Conservation (phyloP, 2,113 vertebrate genomes). For the Tragelaphus imberbis region DNA sequence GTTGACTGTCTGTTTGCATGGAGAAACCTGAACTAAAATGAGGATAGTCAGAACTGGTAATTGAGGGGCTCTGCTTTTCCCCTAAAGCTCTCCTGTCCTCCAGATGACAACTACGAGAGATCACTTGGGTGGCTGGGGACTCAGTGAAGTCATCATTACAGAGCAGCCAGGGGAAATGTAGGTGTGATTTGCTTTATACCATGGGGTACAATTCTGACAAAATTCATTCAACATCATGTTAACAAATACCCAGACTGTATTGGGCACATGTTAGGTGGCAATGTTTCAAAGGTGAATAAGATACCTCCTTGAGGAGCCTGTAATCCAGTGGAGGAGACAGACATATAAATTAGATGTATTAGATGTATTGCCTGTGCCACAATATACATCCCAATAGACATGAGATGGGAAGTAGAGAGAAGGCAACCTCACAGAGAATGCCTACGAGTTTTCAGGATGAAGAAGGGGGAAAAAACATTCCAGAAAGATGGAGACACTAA, state of each 20-base stretch:
- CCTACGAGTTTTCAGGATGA: neutral
- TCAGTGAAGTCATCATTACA: constrained; percentile 37
- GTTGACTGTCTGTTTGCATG: constrained; percentile 71
- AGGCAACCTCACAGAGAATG: neutral
- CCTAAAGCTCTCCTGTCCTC: constrained; percentile 10
- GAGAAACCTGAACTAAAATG: constrained; percentile 69
- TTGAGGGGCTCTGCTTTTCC: constrained; percentile 35
- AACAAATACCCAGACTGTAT: neutral
- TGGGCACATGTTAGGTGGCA: neutral
- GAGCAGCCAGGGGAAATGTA: constrained; percentile 28
- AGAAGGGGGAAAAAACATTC: neutral
- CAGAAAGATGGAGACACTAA: neutral
- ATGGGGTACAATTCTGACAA: neutral
- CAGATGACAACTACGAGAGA: constrained; percentile 65
- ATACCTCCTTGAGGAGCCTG: neutral
- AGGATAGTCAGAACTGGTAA: constrained; percentile 78
- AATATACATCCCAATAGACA: neutral
- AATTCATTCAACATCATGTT: constrained; percentile 24
- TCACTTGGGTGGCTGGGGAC: constrained; percentile 48
- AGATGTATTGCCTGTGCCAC: neutral
- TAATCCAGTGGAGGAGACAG: neutral
- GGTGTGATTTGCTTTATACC: constrained; percentile 3
- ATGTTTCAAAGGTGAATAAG: neutral
- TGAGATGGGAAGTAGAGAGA: neutral
- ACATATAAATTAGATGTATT: neutral